phyloP scores from a whole-genome alignment of 2,797 vertebrate genomes.

The Falco columbarius region DNA sequence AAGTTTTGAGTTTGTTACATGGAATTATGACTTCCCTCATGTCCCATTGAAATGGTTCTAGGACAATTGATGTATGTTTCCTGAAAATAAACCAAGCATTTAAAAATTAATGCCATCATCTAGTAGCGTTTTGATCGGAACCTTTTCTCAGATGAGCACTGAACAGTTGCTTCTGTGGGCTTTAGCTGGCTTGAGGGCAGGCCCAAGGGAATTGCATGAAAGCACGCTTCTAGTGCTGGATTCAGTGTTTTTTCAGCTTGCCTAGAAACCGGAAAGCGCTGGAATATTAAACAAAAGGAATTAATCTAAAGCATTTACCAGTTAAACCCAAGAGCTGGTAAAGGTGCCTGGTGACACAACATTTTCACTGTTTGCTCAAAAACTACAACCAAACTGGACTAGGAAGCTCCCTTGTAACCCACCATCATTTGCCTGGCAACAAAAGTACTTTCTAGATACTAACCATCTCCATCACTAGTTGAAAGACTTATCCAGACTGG shows the following conservation, averaged over 20 bases:
- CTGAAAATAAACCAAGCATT: background rate
- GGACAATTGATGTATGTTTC: background rate
- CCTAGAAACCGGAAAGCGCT: background rate
- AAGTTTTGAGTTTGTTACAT: background rate
- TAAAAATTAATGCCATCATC: background rate
- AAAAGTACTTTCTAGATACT: background rate
- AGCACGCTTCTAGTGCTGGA: background rate
- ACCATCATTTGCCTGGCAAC: background rate
- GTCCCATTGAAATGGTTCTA: background rate
- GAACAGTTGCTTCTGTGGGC: background rate
- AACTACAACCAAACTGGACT: background rate
- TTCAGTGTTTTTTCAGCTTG: constrained; percentile 16
- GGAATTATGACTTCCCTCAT: background rate
- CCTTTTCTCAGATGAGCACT: background rate
- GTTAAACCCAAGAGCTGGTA: background rate
- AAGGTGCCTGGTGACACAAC: background rate
- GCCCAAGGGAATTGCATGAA: background rate
- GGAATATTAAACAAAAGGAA: constrained; percentile 8
- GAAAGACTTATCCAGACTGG: background rate
- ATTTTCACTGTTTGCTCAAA: background rate
- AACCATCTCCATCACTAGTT: background rate
- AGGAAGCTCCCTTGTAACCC: background rate
- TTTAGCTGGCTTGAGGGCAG: background rate
- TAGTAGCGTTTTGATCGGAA: background rate
- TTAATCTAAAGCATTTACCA: background rate